Evolutionary conservation across 2,888 invertebrate genomes (phyloP).

Genomic region (Notodonta ziczac): DNA sequence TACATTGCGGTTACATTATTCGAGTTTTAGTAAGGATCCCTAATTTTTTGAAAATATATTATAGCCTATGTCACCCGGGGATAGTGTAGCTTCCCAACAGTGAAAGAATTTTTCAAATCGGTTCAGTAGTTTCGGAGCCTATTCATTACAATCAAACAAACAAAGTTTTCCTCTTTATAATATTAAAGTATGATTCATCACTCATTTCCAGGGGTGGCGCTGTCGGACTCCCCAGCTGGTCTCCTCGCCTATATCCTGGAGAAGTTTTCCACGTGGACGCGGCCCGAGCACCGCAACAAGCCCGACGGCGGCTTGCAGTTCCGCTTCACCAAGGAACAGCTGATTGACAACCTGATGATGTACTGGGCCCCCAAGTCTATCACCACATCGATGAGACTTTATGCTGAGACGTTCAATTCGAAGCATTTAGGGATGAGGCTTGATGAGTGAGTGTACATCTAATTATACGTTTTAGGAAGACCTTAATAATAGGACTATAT

Average conservation of each 20-base stretch:
- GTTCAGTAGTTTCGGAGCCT: too few relatives aligned
- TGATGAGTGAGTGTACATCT: conserved; percentile 69
- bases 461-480: too few relatives aligned
- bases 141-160: too few relatives aligned
- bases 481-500: too few relatives aligned
- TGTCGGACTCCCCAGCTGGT: conserved; percentile 91
- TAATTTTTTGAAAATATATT: too few relatives aligned
- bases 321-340: conserved; percentile 87
- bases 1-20: too few relatives aligned
- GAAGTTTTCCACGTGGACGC: conserved; percentile 92
- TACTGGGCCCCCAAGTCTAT: conserved; percentile 92
- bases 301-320: conserved; percentile 87
- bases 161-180: too few relatives aligned
- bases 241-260: conserved; percentile 93
- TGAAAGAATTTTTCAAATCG: too few relatives aligned
- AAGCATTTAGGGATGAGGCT: conserved; percentile 49
- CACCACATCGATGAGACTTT: conserved; percentile 90
- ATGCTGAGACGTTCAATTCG: conserved; percentile 85
- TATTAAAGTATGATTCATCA: too few relatives aligned
- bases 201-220: conserved; percentile 55
- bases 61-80: too few relatives aligned
- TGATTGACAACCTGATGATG: conserved; percentile 92
- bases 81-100: too few relatives aligned
- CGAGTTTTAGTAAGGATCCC: too few relatives aligned
- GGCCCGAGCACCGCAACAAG: conserved; percentile 62